Evolutionary conservation across 2,888 invertebrate genomes (phyloP).

Genomic region (Abscondita cerata): DNA sequence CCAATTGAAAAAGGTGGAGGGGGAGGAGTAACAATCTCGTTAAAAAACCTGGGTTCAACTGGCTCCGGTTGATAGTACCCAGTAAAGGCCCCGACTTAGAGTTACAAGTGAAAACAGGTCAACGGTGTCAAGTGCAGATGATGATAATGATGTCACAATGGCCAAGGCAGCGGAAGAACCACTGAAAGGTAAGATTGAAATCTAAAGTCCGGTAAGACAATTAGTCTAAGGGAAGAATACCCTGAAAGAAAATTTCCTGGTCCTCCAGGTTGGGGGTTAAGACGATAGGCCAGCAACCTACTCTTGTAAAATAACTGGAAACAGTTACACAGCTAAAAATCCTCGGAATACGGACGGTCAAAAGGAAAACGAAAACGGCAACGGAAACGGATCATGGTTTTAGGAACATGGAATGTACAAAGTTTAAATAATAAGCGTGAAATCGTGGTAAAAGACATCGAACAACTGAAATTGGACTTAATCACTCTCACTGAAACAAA

Average conservation of each 20-base stretch:
- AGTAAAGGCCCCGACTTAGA: background rate
- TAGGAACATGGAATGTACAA: conserved; percentile 2
- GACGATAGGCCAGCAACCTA: conserved; percentile 1
- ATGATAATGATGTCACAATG: conserved; percentile 4
- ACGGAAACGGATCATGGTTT: conserved; percentile 4
- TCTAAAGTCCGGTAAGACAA: background rate
- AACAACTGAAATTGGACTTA: conserved; percentile 4
- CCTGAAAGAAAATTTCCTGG: conserved; percentile 6
- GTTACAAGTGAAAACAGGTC: conserved; percentile 3
- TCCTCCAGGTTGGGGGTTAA: conserved; percentile 15
- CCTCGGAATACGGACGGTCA: background rate
- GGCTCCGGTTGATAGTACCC: background rate
- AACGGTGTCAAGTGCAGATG: conserved; percentile 7
- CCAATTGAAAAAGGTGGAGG: background rate
- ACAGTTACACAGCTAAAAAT: conserved; percentile 1
- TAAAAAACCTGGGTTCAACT: conserved; percentile 7
- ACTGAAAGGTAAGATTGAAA: background rate
- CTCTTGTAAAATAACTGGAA: conserved; percentile 7
- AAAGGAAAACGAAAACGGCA: no score
- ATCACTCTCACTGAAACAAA: conserved; percentile 5
- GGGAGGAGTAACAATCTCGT: conserved; percentile 7
- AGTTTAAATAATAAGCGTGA: conserved; percentile 3
- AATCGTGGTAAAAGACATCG: conserved; percentile 6
- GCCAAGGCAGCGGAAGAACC: background rate
- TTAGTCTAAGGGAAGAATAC: conserved; percentile 11